Evolutionary conservation across 2,888 invertebrate genomes (phyloP), one percentile per base, ranked within the genome.

Genomic region (Sphecodes monilicornis): DNA sequence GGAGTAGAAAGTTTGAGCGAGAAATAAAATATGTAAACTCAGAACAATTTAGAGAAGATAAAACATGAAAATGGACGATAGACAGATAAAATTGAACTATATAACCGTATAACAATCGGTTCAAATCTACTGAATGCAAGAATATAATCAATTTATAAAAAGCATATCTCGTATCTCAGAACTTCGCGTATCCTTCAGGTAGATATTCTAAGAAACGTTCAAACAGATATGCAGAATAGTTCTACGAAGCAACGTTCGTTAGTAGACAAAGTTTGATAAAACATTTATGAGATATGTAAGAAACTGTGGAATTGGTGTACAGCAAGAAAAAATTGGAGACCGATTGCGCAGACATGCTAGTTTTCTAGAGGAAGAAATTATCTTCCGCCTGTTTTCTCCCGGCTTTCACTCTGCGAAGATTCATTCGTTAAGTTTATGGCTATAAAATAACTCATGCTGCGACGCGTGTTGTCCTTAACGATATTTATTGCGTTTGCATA

Each of bases 341-440:
- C 39, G 36, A 50, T 22, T 26, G 22, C 69, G 13, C 39, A 39
- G 68, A 68, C 68, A 29, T 68, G 22, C 68, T 39, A 39, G 68
- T 36, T 68, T 68, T 68, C 39, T 64, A n/a, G 75, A 32, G 13
- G 43, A 60, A 60, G 75, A 60, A 75, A 75, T 39, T 39, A n/a
- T 68, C 36, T 66, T 66, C 39, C 68, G 39, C 13, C 39, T 68
- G 68, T 68, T 68, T 68, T 68, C 68, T 68, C 68, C 11, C 68
- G 22, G 68, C 68, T 68, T 68, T 68, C 68, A 68, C 68, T 39
- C 13, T 11, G 22, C 68, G 68, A 68, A 68, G 68, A 68, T 68
- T 68, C 68, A 39, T 68, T 68, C 68, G 68, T 68, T 68, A 68
- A 39, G 68, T 68, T 39, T 68, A 68, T 68, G n/a, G 68, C 10